Evolutionary conservation across 2,113 vertebrate genomes (phyloP), one percentile per base, ranked within the genome.

Genomic region (Acrocephalus kingi): DNA sequence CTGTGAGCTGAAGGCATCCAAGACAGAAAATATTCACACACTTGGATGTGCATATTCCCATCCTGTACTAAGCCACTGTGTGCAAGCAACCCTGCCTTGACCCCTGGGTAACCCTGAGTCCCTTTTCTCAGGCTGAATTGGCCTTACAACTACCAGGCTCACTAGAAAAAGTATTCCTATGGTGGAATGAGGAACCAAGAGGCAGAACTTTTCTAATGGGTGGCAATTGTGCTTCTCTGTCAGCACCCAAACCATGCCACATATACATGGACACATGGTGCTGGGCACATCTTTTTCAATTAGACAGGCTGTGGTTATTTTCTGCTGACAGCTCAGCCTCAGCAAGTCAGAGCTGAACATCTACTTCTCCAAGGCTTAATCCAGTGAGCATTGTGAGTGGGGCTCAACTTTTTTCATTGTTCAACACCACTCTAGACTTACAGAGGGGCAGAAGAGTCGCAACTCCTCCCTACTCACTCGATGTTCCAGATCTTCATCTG

Each of bases 141-240:
- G 62, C 67, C 73, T 91, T 80, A 93, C 56, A 95, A 74, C 86
- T 30, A 93, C 80, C 77, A 95, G 94, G 43, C 72, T 90, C 73
- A 72, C n/a, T 91, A 72, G 54, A 68, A 68, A 87, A 97, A 90
- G 82, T 45, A 79, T 90, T 93, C 58, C 51, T 92, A 62, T 25
- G 13, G 82, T 66, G 89, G 81, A 94, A 76, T 19, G 69, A 96
- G 72, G 46, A 92, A 84, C 68, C 94, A 96, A 96, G 79, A 90
- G 89, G 64, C 80, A 75, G 35, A 75, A 94, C 75, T 86, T 54
- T 94, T 96, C 89, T 51, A 96, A 93, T 19, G 48, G 69, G 73
- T 94, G 71, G 48, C 82, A 94, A 94, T 46, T 52, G 21, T 89
- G 46, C 88, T 94, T 51, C 49, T 58, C 19, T 82, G 67, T 84